Conservation (phyloP, 2,888 invertebrate species). For the Stenolophus ochropezus region DNA sequence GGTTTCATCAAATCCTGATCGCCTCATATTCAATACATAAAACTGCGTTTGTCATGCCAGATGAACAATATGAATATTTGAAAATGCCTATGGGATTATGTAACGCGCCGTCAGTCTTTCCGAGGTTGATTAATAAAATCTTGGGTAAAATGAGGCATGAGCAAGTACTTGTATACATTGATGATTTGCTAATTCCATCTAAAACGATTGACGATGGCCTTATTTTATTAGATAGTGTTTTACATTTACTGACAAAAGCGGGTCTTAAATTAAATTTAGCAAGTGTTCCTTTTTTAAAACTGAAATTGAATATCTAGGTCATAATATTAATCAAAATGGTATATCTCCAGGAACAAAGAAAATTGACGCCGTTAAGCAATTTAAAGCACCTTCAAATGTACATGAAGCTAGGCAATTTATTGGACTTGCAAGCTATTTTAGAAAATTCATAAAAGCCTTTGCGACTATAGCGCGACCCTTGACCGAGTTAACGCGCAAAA, state of each 20-base stretch:
- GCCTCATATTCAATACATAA: conserved; percentile 63
- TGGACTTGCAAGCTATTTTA: no score
- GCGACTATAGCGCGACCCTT: no score
- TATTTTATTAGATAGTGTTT: background rate
- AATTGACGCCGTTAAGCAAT: conserved; percentile 59
- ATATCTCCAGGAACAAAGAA: conserved; percentile 64
- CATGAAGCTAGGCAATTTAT: no score
- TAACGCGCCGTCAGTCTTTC: conserved; percentile 68
- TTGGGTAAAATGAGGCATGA: background rate
- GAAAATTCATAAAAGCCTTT: no score
- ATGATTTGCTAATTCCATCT: conserved; percentile 47
- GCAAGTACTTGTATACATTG: conserved; percentile 51
- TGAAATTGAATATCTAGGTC: conserved; percentile 56
- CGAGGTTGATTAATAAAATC: conserved; percentile 64
- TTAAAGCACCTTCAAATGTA: background rate
- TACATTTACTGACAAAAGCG: background rate
- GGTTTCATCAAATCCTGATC: conserved; percentile 67
- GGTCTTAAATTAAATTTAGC: background rate
- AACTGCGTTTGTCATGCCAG: conserved; percentile 67
- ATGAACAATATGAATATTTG: conserved; percentile 67
- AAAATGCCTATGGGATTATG: conserved; percentile 67
- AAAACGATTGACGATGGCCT: background rate
- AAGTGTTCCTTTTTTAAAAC: conserved; percentile 32
- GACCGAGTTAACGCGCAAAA: no score
- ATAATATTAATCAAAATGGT: conserved; percentile 50